phyloP scores from a whole-genome alignment of 1,140 invertebrate genomes.

The Notospermus geniculatus region DNA sequence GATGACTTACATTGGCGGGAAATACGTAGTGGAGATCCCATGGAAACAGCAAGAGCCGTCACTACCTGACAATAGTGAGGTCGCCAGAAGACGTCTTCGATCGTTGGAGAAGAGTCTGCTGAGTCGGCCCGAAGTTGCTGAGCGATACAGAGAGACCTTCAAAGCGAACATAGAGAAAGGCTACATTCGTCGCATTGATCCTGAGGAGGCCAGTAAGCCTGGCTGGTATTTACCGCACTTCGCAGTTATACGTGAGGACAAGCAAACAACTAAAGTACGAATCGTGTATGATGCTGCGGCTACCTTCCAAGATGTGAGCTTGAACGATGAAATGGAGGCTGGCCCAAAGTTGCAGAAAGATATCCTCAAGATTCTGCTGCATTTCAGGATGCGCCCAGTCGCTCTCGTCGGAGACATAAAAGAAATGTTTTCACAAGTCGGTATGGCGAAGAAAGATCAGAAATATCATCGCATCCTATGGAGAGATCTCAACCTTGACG shows the following conservation, averaged over 20 bases:
- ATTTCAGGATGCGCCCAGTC: constrained; percentile 26
- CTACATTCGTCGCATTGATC: background rate
- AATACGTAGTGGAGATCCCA: background rate
- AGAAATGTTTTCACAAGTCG: constrained; percentile 24
- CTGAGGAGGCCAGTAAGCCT: background rate
- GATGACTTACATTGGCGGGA: background rate
- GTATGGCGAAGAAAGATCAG: constrained; percentile 8
- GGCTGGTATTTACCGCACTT: constrained; percentile 24
- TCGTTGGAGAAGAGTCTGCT: background rate
- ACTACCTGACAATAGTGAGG: background rate
- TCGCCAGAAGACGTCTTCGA: background rate
- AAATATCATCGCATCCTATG: constrained; percentile 16
- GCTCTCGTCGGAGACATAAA: constrained; percentile 22
- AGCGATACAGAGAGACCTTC: constrained; percentile 2
- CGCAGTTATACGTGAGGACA: constrained; percentile 11
- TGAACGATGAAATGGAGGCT: constrained; percentile 24
- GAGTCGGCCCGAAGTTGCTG: background rate
- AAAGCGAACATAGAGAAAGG: constrained; percentile 5
- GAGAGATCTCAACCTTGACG: constrained; percentile 5
- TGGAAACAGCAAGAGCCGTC: background rate
- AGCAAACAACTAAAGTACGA: constrained; percentile 22
- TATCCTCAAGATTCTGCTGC: constrained; percentile 24
- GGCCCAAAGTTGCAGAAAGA: constrained; percentile 50
- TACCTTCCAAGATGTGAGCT: constrained; percentile 1
- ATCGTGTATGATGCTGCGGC: constrained; percentile 25